phyloP scores from a whole-genome alignment of 1,140 invertebrate genomes.

The Drosophila repleta region DNA sequence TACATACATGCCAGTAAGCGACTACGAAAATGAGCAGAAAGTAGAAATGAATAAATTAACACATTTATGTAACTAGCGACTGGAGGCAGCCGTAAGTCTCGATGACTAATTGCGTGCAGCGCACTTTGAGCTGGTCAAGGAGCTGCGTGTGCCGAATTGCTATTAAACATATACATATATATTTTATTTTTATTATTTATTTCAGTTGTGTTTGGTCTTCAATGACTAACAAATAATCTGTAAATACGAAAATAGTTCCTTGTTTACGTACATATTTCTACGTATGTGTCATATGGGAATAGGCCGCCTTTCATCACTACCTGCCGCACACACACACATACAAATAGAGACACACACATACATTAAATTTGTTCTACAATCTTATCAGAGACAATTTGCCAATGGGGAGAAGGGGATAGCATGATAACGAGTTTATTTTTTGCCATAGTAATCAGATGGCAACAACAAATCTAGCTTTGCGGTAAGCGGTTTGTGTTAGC shows the following conservation, averaged over 20 bases:
- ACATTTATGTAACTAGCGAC: slow-evolving; percentile 75
- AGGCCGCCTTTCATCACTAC: slow-evolving; percentile 24
- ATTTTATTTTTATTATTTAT: background rate
- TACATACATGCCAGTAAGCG: slow-evolving; percentile 10
- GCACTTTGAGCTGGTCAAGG: slow-evolving; percentile 32
- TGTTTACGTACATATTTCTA: slow-evolving; percentile 1
- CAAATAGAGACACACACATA: slow-evolving; percentile 1
- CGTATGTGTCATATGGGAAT: slow-evolving; percentile 46
- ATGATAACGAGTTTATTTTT: slow-evolving; percentile 56
- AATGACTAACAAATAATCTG: slow-evolving; percentile 22
- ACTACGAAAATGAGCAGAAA: slow-evolving; percentile 64
- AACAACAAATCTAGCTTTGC: slow-evolving; percentile 59
- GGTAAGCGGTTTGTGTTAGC: slow-evolving; percentile 14
- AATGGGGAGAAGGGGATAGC: slow-evolving; percentile 8
- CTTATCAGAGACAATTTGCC: slow-evolving; percentile 58
- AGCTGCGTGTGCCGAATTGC: slow-evolving; percentile 26
- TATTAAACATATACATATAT: slow-evolving; percentile 2
- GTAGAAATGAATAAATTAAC: slow-evolving; percentile 70
- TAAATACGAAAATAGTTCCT: background rate
- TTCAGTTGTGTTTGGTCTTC: background rate
- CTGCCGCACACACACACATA: background rate
- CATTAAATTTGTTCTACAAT: slow-evolving; percentile 42
- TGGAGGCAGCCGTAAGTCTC: slow-evolving; percentile 21
- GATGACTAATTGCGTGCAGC: slow-evolving; percentile 70
- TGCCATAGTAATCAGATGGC: slow-evolving; percentile 59